Evolutionary conservation across 37 sponge, comb jelly and placozoan genomes (phyloP), one percentile per base, ranked within the genome.

Genomic region (Chondrosia reniformis): DNA sequence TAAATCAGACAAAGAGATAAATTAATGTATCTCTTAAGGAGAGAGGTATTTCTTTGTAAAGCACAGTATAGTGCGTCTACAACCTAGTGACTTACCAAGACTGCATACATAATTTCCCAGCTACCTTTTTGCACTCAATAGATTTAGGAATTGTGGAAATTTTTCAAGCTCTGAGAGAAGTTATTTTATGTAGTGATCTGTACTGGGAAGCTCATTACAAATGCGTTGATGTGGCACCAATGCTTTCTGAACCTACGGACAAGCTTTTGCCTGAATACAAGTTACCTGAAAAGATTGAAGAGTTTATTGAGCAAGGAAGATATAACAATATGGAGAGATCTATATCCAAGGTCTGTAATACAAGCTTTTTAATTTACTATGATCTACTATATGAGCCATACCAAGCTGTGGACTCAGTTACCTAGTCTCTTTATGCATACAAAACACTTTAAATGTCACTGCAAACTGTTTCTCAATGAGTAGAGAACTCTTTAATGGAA

Each of bases 191-290:
- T 65, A 92, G 93, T 22, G 85, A 85, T 64, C 76, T 89, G 57
- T 92, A 59, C 55, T 92, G 93, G 93, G 93, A 92, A 76, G 55
- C 67, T 33, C 84, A 61, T 22, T 79, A 79, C 80, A 66, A 34
- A 0, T 36, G 33, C 24, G 32, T 81, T 0, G 27, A 74, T 31
- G 66, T 34, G 22, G 42, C 4, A 12, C 72, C 72, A 3, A 44
- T 43, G n/a, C 22, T 69, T 1, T 13, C 3, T 8, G 86, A 88
- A 52, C 79, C 61, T 33, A 44, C 65, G 0, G 89, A 87, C 46
- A 6, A 9, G 15, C 7, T 28, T 0, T 63, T 92, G 40, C 66
- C 73, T 0, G 77, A 82, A 40, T 92, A 83, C 64, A 45, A 54
- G 4, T 66, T 89, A 33, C 89, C 89, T 0, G 77, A 88, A 81